phyloP scores from a whole-genome alignment of 2,113 vertebrate genomes.

The Orientallactaga bullata region DNA sequence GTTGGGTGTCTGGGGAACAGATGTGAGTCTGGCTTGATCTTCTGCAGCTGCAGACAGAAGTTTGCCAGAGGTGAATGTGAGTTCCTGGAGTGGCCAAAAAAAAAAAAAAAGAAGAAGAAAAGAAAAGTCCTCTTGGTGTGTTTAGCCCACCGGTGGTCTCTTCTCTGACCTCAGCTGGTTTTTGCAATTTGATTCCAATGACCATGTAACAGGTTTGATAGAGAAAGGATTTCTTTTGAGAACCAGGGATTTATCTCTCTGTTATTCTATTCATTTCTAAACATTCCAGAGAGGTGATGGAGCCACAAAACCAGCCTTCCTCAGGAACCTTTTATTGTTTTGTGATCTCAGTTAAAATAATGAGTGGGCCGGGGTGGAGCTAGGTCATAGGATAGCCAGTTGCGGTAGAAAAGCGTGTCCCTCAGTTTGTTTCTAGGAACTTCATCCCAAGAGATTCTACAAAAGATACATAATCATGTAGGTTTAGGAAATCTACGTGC shows the following conservation, averaged over 20 bases:
- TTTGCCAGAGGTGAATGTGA: constrained; percentile 84
- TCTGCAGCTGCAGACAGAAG: constrained; percentile 81
- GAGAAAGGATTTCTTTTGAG: constrained; percentile 48
- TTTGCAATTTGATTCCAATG: constrained; percentile 51
- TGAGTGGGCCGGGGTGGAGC: neutral
- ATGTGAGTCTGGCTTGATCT: constrained; percentile 79
- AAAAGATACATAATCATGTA: neutral
- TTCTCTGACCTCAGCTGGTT: constrained; percentile 15
- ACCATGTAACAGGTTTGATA: constrained; percentile 41
- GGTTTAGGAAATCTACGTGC: neutral
- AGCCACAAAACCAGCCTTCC: constrained; percentile 4
- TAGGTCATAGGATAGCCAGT: neutral
- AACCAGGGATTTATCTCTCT: constrained; percentile 61
- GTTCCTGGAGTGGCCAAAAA: constrained; percentile 46
- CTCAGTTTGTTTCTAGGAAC: neutral
- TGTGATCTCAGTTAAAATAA: neutral
- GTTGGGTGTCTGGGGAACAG: constrained; percentile 77
- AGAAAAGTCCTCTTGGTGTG: constrained; percentile 44
- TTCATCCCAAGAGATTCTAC: neutral
- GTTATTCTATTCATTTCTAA: constrained; percentile 65
- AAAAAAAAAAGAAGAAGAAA: neutral
- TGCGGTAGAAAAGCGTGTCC: neutral
- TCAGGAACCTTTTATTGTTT: neutral
- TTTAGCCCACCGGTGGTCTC: constrained; percentile 31
- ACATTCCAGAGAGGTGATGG: constrained; percentile 68